Evolutionary conservation across 2,888 invertebrate genomes (phyloP).

Genomic region (Dolichomitus sp.): DNA sequence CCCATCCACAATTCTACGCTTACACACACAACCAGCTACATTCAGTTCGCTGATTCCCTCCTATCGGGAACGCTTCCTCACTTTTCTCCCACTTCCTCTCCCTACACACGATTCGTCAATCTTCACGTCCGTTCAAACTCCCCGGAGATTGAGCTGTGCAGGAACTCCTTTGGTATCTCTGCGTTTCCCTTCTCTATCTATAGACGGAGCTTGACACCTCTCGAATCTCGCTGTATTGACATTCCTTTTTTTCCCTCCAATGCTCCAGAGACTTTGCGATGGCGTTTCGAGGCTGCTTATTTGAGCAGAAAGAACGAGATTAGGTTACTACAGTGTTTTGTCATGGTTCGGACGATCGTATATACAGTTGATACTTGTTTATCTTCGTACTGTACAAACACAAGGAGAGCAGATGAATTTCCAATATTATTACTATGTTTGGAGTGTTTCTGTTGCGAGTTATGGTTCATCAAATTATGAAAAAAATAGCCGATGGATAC

Average conservation of each 20-base stretch:
- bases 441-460: neutral
- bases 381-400: neutral
- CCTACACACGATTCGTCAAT: conserved; percentile 33
- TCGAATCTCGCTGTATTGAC: conserved; percentile 40
- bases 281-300: conserved; percentile 1
- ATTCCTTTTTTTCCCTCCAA: neutral
- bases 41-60: conserved; percentile 50
- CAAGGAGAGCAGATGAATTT: neutral
- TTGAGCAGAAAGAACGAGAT: conserved; percentile 1
- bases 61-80: conserved; percentile 40
- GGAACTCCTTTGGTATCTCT: conserved; percentile 22
- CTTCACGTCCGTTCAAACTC: conserved; percentile 54
- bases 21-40: conserved; percentile 11
- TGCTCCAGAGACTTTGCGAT: neutral
- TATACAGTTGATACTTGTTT: neutral
- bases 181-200: neutral
- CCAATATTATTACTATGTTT: neutral
- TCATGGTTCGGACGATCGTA: neutral
- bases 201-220: conserved; percentile 9
- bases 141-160: conserved; percentile 41
- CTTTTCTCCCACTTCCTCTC: conserved; percentile 39
- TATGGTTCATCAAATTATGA: neutral
- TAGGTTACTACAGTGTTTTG: neutral
- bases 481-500: neutral
- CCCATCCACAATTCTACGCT: conserved; percentile 27